Base-by-base conservation (phyloP, 2,797 vertebrate genomes). In the Gymnothorax reevesii region DNA sequence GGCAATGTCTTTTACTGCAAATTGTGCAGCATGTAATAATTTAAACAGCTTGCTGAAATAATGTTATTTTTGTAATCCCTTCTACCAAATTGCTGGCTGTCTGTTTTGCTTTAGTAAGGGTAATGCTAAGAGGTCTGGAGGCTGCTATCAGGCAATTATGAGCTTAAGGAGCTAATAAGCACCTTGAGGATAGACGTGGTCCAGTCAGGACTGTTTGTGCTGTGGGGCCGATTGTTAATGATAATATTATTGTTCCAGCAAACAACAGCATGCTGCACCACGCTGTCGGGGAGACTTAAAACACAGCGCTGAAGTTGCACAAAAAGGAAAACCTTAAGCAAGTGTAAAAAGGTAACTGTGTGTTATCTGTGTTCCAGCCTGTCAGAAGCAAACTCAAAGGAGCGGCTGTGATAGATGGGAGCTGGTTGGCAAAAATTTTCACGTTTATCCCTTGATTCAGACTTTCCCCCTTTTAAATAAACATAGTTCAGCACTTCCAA, bases 151-250 rank as follows among this genome's bases (percentile, higher is more conserved):
- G 80, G 73, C 89, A 91, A 90, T 92, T 91, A 91, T 83, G 86
- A 88, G 92, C 86, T 90, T 89, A 88, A 90, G 82, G 82, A 87
- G 88, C 85, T 89, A 90, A 91, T 90, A 88, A 84, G 86, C 83
- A 88, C 89, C 88, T 89, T 86, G 71, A 84, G 88, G 88, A 49
- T 52, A 85, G 84, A 85, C 84, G 85, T 86, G 73, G 87, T 88
- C 86, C 85, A 83, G 79, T 85, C 87, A 54, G 22, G 64, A 60
- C 85, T 77, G 85, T 83, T 86, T 84, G 82, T 87, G 86, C 64
- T 79, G 85, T 55, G 85, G 87, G 64, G 80, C 85, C 66, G 57
- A 80, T 86, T 71, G 49, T 64, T 85, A 83, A 71, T 80, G 88
- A 79, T 88, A 84, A 86, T 79, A 86, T 71, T 86, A 60, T 73